These are phyloP conservation scores for Pteromalus puparum DNA, from an alignment of 1,140 invertebrate species.

Conservation along the genomic window DNA sequence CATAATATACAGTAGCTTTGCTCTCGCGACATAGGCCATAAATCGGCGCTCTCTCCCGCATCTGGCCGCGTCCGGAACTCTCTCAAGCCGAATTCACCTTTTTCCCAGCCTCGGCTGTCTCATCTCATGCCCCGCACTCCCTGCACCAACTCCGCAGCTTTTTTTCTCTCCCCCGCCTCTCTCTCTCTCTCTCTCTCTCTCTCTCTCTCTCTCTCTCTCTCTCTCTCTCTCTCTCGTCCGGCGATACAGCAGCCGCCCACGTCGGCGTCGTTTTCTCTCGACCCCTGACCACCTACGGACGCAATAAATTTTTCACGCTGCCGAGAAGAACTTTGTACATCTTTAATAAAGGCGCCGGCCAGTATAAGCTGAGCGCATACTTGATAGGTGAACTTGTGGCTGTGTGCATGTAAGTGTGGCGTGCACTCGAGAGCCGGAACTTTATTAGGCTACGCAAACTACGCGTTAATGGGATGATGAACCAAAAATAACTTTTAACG, in stretches of 20 bases:
- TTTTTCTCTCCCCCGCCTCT: not conserved
- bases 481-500: conserved; percentile 48
- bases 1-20: not conserved
- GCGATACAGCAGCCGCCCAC: not conserved
- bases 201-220: not conserved
- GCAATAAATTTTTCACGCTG: conserved; percentile 56
- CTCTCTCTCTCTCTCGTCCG: conserved; percentile 30
- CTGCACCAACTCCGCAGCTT: not conserved
- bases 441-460: conserved; percentile 36
- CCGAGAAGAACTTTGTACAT: conserved; percentile 55
- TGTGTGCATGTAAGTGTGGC: not conserved
- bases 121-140: not conserved
- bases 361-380: conserved; percentile 16
- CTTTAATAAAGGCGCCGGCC: conserved; percentile 52
- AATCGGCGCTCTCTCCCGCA: not conserved
- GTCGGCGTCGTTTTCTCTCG: not conserved
- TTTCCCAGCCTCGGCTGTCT: not conserved
- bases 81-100: conserved; percentile 6
- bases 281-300: conserved; percentile 11
- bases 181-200: conserved; percentile 33
- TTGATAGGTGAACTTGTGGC: not conserved
- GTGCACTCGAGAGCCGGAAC: not conserved
- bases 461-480: conserved; percentile 46
- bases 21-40: not conserved
- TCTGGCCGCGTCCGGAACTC: not conserved